Conservation (phyloP, 1,140 invertebrate species). For the Eueides isabella region DNA sequence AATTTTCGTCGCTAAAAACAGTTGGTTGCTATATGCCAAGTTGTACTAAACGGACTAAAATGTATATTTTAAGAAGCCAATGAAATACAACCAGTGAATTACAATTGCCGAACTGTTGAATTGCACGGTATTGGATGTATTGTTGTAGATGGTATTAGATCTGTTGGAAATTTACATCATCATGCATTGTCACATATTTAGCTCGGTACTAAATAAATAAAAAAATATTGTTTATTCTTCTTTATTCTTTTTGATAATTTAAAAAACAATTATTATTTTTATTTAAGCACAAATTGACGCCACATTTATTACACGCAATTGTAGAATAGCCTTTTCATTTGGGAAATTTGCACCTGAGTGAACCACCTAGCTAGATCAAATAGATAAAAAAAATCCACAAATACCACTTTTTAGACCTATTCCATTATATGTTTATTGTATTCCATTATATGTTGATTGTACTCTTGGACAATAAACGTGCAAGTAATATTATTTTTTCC, state of each 20-base stretch:
- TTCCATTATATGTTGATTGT: conserved; percentile 61
- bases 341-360: conserved; percentile 47
- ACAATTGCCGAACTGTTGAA: too few relatives aligned
- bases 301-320: conserved; percentile 51
- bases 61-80: too few relatives aligned
- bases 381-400: conserved; percentile 55
- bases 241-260: conserved; percentile 54
- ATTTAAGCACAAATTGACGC: conserved; percentile 48
- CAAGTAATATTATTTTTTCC: conserved; percentile 48
- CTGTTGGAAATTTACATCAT: conserved; percentile 54
- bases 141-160: too few relatives aligned
- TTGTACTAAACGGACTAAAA: conserved; percentile 24
- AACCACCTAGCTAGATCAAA: conserved; percentile 51
- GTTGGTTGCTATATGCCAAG: conserved; percentile 22
- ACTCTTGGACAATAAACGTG: conserved; percentile 49
- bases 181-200: conserved; percentile 47
- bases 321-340: conserved; percentile 54
- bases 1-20: conserved; percentile 27
- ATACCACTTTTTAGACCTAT: conserved; percentile 62
- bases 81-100: too few relatives aligned
- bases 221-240: conserved; percentile 46
- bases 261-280: conserved; percentile 52
- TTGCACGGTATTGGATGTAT: too few relatives aligned
- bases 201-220: conserved; percentile 55
- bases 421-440: conserved; percentile 62